A percentile compares a stretch with the other conserved stretches of the same genome.
phyloP scores from a whole-genome alignment of 2,797 vertebrate species.

The Danio aesculapii region DNA sequence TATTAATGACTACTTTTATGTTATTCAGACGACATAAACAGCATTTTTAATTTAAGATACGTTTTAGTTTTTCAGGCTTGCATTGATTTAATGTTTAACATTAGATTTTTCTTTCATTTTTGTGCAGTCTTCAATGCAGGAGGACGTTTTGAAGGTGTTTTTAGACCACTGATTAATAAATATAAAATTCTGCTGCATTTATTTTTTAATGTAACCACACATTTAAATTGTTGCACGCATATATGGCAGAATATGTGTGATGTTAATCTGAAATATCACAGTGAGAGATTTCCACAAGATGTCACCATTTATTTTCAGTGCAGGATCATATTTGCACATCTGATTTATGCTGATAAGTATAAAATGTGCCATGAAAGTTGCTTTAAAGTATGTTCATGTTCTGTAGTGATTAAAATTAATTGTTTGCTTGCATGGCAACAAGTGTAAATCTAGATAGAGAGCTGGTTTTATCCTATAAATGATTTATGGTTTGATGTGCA shows the following conservation, averaged over 20 bases:
- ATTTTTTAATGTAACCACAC: not conserved
- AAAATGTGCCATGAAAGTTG: not conserved
- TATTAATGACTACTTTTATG: too few species aligned
- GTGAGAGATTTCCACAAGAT: slow-evolving; percentile 72
- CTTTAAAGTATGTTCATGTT: slow-evolving; percentile 5
- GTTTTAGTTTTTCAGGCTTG: too few species aligned
- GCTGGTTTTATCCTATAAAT: too few species aligned
- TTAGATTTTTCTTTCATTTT: too few species aligned
- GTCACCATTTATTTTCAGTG: slow-evolving; percentile 69
- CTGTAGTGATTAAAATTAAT: too few species aligned
- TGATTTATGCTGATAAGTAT: not conserved
- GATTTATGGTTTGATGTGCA: too few species aligned
- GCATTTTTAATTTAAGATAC: too few species aligned
- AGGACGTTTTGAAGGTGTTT: not conserved
- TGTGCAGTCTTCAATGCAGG: too few species aligned
- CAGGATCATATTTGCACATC: slow-evolving; percentile 8
- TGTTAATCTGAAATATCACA: slow-evolving; percentile 19
- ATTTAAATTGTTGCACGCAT: not conserved
- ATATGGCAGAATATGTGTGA: slow-evolving; percentile 12
- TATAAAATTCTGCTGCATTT: not conserved
- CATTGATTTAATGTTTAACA: too few species aligned
- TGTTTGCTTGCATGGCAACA: too few species aligned
- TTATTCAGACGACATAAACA: too few species aligned
- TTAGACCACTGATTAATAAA: not conserved
- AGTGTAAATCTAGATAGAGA: too few species aligned